Base-by-base conservation (phyloP, 1,140 invertebrate genomes). In the Drosophila equinoxialis region DNA sequence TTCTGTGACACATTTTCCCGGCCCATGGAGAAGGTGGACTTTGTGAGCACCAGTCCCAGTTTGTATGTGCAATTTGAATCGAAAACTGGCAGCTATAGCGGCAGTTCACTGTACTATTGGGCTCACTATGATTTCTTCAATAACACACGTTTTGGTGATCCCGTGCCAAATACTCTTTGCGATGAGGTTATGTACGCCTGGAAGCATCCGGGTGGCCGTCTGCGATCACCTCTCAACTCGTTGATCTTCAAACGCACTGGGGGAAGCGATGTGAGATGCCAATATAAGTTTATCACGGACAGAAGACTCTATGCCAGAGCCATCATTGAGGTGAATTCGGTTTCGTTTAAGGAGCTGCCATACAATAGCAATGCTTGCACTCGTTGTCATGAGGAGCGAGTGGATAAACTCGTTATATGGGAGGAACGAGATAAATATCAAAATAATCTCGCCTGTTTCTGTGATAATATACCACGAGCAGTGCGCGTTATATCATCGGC, bases 101-200 rank as follows among this genome's bases (percentile, higher is more conserved):
- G 96, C 92, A 96, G 94, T 17, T 97, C 97, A 0, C 92, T 98
- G 0, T 97, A 98, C 89, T 98, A 97, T 90, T 97, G 97, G 97
- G 96, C 96, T 0, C 96, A 97, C 91, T 98, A 97, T 77, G 97
- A 98, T 82, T 98, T 98, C 92, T 98, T 97, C 92, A 98, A 98
- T 90, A 97, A 97, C 68, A 97, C 96, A 0, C 94, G 95, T 35
- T 96, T 96, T 68, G 97, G 97, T 0, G 96, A 96, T 64, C 95
- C 96, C 0, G 95, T 97, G 0, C 93, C 94, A 0, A 95, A 95
- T 23, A 97, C 96, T 0, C 94, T 95, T 7, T 98, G 97, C 91
- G 97, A 98, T 81, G 97, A 98, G 91, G 94, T 96, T 0, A 97
- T 97, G 82, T 94, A 95, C 4, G 96, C 96, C 0, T 97, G 96